phyloP scores from a whole-genome alignment of 2,113 vertebrate species.

The Pitta sordida region DNA sequence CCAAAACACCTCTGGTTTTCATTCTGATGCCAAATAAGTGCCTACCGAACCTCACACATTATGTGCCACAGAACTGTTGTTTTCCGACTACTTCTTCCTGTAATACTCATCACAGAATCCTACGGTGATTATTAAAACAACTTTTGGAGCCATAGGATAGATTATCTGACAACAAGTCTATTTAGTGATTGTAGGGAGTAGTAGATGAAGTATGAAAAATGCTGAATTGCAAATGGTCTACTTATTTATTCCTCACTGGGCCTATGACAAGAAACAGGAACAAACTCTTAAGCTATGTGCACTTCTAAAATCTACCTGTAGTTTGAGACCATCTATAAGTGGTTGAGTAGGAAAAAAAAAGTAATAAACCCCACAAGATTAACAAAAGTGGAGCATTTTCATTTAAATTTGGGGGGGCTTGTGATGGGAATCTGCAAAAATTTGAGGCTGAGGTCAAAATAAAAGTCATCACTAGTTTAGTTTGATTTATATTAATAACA shows the following conservation, averaged over 20 bases:
- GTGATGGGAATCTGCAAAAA: neutral
- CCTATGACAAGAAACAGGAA: neutral
- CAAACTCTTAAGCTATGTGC: neutral
- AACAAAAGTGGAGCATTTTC: neutral
- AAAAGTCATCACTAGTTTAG: neutral
- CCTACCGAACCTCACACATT: neutral
- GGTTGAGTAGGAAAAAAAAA: neutral
- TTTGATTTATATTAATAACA: neutral
- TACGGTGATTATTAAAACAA: neutral
- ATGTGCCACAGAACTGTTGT: neutral
- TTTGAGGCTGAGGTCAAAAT: neutral
- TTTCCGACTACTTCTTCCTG: neutral
- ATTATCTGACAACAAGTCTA: neutral
- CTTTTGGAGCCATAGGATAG: neutral
- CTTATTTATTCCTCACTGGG: neutral
- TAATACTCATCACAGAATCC: neutral
- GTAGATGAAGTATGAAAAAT: neutral
- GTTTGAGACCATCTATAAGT: neutral
- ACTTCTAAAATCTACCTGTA: neutral
- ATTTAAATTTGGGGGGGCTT: neutral
- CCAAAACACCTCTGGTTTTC: neutral
- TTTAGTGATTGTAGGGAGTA: neutral
- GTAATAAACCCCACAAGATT: neutral
- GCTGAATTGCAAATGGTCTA: neutral
- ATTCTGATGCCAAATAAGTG: neutral